These are phyloP conservation scores for Chalcis sispes DNA, from an alignment of 2,888 invertebrate genomes.

Conservation along the genomic window DNA sequence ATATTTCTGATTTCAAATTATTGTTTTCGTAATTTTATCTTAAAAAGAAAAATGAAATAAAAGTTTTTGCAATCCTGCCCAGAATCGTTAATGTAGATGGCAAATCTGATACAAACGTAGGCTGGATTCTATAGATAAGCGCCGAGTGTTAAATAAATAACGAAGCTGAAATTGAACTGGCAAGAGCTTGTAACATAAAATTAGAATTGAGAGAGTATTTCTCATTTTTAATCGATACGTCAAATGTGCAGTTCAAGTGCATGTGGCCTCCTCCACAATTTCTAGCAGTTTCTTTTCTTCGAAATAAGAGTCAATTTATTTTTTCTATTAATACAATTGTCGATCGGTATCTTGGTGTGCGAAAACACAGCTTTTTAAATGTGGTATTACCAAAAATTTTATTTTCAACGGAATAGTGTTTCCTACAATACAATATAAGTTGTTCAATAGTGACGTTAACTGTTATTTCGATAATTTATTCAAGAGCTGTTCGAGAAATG, in stretches of 20 bases:
- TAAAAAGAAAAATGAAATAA: too few species aligned
- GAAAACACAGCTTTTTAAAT: background rate
- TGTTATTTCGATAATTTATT: too few species aligned
- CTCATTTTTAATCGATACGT: constrained; percentile 33
- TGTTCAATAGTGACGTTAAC: too few species aligned
- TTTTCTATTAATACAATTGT: constrained; percentile 30
- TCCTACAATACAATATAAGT: too few species aligned
- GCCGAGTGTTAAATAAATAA: constrained; percentile 24
- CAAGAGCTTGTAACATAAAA: background rate
- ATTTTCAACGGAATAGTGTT: too few species aligned
- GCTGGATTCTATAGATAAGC: background rate
- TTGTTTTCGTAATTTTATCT: background rate
- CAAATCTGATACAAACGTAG: background rate
- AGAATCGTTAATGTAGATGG: constrained; percentile 3
- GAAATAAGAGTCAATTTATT: constrained; percentile 14
- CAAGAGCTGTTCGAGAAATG: too few species aligned
- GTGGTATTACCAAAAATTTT: background rate
- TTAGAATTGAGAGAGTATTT: constrained; percentile 9
- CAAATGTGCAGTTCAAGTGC: constrained; percentile 33
- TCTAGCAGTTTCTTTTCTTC: background rate
- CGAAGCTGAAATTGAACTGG: constrained; percentile 27
- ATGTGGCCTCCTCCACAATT: background rate
- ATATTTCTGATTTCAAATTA: too few species aligned
- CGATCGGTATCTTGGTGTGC: background rate
- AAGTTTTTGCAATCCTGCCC: background rate